phyloP scores from a whole-genome alignment of 2,888 invertebrate genomes.

The Ecliptopera silaceata region DNA sequence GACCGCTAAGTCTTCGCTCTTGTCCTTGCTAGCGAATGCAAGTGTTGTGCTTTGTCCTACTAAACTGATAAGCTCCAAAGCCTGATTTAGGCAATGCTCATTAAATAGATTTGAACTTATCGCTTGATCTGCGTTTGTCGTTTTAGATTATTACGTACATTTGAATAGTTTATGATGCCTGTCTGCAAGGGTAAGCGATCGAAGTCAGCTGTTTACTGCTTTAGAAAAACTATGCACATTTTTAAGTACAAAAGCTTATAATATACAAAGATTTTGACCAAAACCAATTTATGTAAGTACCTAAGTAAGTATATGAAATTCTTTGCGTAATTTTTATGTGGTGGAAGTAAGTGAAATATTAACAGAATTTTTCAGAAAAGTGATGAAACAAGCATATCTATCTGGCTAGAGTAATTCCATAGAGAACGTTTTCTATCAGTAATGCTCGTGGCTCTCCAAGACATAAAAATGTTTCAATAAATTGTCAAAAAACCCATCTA shows the following conservation, averaged over 20 bases:
- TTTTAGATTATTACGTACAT: conserved; percentile 16
- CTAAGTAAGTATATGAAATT: too few relatives aligned
- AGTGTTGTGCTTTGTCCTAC: conserved; percentile 72
- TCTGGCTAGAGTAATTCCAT: too few relatives aligned
- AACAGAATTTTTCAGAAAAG: too few relatives aligned
- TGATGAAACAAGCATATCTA: too few relatives aligned
- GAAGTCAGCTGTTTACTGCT: not conserved
- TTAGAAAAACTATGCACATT: not conserved
- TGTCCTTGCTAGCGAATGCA: conserved; percentile 79
- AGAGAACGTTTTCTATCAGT: too few relatives aligned
- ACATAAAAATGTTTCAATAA: not conserved
- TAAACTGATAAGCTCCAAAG: conserved; percentile 71
- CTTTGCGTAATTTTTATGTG: too few relatives aligned
- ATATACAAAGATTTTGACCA: too few relatives aligned
- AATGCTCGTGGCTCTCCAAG: too few relatives aligned
- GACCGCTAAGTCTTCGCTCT: conserved; percentile 45
- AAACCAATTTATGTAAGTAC: too few relatives aligned
- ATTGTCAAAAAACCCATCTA: conserved; percentile 7
- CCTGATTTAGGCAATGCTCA: conserved; percentile 39
- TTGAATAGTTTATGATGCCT: not conserved
- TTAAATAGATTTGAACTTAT: conserved; percentile 21
- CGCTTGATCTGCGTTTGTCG: conserved; percentile 19
- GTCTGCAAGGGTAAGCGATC: conserved; percentile 1
- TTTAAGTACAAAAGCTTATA: not conserved
- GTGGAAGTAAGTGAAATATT: too few relatives aligned